Evolutionary conservation across 2,113 vertebrate species (phyloP).

Genomic region (Hypomesus transpacificus): DNA sequence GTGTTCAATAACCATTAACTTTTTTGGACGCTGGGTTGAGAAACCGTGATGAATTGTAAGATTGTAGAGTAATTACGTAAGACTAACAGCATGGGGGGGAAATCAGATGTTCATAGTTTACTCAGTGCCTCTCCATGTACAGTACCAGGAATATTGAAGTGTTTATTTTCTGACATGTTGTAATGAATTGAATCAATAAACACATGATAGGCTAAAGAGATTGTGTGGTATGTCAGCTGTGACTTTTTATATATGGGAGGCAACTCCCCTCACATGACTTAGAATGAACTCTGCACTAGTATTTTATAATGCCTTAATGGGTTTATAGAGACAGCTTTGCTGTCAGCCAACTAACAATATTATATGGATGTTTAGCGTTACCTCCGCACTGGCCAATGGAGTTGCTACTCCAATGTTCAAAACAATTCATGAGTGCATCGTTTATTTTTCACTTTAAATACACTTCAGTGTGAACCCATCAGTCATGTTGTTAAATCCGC

Average conservation of each 20-base stretch:
- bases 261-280: no score
- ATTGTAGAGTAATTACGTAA: neutral
- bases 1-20: neutral
- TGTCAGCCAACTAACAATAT: no score
- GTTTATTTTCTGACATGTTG: conserved; percentile 41
- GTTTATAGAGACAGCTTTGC: no score
- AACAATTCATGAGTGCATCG: no score
- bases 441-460: no score
- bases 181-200: conserved; percentile 41
- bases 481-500: neutral
- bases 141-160: conserved; percentile 35
- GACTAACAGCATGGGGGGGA: neutral
- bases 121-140: conserved; percentile 43
- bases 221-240: neutral
- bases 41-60: conserved; percentile 10
- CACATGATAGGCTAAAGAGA: no score
- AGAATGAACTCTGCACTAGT: no score
- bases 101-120: conserved; percentile 3
- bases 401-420: no score
- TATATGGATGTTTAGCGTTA: no score
- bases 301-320: no score
- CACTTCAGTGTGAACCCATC: neutral
- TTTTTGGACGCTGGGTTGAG: neutral
- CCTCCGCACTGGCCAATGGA: no score
- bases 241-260: neutral